Evolutionary conservation across 2,797 vertebrate genomes (phyloP), one percentile per base, ranked within the genome.

Genomic region (Meda fulgida): DNA sequence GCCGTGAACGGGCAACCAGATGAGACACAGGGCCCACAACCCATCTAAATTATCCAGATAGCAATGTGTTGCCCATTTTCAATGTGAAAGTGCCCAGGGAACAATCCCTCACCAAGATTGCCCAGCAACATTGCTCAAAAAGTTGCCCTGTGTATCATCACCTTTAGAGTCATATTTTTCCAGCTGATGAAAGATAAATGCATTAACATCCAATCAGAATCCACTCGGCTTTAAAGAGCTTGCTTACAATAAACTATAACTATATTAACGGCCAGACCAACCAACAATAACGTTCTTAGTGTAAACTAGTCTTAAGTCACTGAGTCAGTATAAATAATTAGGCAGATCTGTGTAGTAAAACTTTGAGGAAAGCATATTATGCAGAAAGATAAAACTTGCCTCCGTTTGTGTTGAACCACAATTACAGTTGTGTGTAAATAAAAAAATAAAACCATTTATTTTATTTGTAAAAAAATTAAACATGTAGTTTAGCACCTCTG

Each of bases 401-500:
- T n/a, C 29, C 11, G 31, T 26, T 67, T 78, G n/a, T 63, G n/a
- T 7, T n/a, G 31, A 51, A 16, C 43, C 65, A 78, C 53, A 84
- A 48, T 79, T 66, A 21, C 7, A 1, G 10, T 48, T 78, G 26
- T 55, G 43, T 29, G 8, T 65, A 77, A 80, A 31, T 9, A 55
- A 46, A 66, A 80, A 46, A 85, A 58, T 11, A 2, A 58, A n/a
- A 58, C 23, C 8, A 58, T 58, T 58, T 10, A 58, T 11, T 29
- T 65, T 18, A 31, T 65, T 65, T 21, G 70, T 65, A 9, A 43
- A 34, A n/a, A 16, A 81, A 84, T 55, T 6, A 65, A 69, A 16
- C 29, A 69, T 66, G 38, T 79, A 65, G 79, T 88, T 86, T 73
- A 72, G 43, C 71, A 71, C 66, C 65, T 80, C 76, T 73, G 79